Evolutionary conservation across 2,888 invertebrate species (phyloP), one percentile per base, ranked within the genome.

Genomic region (Ectemnius lituratus): DNA sequence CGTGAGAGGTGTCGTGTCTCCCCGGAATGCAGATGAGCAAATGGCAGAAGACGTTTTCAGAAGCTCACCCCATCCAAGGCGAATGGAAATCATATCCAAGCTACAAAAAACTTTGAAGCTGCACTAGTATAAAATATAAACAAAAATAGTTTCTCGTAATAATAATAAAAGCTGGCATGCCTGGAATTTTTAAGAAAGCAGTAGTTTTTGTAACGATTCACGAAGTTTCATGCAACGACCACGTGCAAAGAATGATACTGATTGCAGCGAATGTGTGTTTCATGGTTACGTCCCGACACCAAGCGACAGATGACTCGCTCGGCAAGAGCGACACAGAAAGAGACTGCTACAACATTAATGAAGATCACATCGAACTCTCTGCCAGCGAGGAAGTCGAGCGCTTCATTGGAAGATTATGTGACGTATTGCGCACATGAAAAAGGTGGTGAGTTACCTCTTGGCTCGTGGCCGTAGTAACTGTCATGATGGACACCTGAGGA

Each of bases 381-480:
- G 52, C 66, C 58, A 72, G 78, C 65, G 73, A 69, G 37, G 46
- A 52, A 52, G 52, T 4, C 16, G 46, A 62, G 66, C 66, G 46
- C 57, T 65, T 18, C 14, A 14, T 52, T 49, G 52, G 27, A 60
- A 73, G 64, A 58, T 23, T 16, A 67, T 65, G 62, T 70, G 45
- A 20, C 68, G 60, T 70, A 62, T 74, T 71, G 62, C 60, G 62
- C 68, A 67, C 56, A 69, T 79, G 75, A 79, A 76, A 74, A 83
- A 82, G 85, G 80, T 81, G 82, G 79, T 73, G 37, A 6, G 77
- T 94, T 95, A 94, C 96, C 96, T 94, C 95, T 93, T 89, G 95
- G 94, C 91, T 95, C 95, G 92, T 94, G 95, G 91, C 92, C 92
- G 92, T 95, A 95, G 91, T 93, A 93, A 86, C 92, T 91, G 87